Evolutionary conservation across 2,797 vertebrate species (phyloP).

Genomic region (Melanotaenia trifasciata): DNA sequence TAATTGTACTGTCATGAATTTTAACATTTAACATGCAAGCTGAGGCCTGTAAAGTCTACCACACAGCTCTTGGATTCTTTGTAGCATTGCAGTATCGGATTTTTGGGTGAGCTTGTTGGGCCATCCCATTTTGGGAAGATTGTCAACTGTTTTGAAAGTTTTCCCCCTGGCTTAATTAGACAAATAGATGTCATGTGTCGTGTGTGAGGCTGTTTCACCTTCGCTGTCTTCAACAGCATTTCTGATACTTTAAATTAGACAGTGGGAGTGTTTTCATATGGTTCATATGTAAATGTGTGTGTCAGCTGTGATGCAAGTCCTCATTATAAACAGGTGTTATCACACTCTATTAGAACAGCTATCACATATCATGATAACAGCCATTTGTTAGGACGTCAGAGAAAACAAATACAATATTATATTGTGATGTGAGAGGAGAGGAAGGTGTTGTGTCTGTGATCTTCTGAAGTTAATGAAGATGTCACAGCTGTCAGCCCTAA

Average conservation of each 20-base stretch:
- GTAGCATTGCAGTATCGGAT: neutral
- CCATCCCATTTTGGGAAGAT: neutral
- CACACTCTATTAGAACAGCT: slow-evolving; percentile 27
- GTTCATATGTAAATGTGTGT: slow-evolving; percentile 2
- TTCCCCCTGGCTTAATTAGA: neutral
- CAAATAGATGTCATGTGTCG: neutral
- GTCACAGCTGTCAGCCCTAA: slow-evolving; percentile 49
- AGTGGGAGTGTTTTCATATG: neutral
- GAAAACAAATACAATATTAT: slow-evolving; percentile 48
- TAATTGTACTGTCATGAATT: neutral
- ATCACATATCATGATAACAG: slow-evolving; percentile 35
- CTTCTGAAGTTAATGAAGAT: slow-evolving; percentile 62
- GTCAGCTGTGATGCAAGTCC: slow-evolving; percentile 26
- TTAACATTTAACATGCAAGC: neutral
- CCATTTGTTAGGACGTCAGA: slow-evolving; percentile 43
- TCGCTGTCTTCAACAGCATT: neutral
- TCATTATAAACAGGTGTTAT: slow-evolving; percentile 31
- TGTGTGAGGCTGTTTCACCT: neutral
- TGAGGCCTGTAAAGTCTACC: neutral
- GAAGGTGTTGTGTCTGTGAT: slow-evolving; percentile 33
- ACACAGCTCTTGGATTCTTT: neutral
- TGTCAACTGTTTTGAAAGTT: neutral
- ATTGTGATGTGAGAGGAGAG: slow-evolving; percentile 20
- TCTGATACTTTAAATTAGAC: slow-evolving; percentile 2
- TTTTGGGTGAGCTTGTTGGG: neutral